Base-by-base conservation (phyloP, 2,888 invertebrate species). In the Lasioglossum zephyrum region DNA sequence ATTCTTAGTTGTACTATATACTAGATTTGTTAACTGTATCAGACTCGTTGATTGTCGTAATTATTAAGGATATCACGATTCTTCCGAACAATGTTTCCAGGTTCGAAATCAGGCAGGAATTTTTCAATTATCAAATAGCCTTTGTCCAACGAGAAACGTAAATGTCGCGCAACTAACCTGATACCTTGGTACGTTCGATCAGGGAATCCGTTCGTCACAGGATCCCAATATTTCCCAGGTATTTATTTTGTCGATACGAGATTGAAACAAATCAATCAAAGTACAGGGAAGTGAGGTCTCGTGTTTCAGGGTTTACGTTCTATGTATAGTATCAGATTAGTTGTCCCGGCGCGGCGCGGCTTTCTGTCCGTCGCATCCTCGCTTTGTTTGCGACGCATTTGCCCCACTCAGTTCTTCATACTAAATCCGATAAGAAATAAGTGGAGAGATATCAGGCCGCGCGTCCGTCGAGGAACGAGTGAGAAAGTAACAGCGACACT, bases 211-310 rank as follows among this genome's bases (percentile, higher is more conserved):
- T 57, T n/a, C n/a, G 57, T 6, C 57, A 13, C 11, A 60, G 57
- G 26, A 60, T 26, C 26, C 57, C 26, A 16, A 63, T 31, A 63
- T 63, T 63, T 63, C 4, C 31, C 16, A 31, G 63, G 13, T 63
- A 63, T 63, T 26, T 63, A 31, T 63, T 31, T 31, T 31, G 63
- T 63, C 31, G 16, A 31, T 63, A 63, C 31, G 31, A 63, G 31
- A 63, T 63, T 63, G 63, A 6, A 63, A 31, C 63, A 13, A 63
- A 63, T 63, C 63, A 63, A 63, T 63, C 63, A 31, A 63, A 63
- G 63, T 16, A 31, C 16, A 31, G 63, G 31, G 31, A 63, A 63
- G 31, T 1, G 26, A 16, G 31, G 31, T 63, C 31, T 63, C 63
- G 31, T 26, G 63, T 63, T 63, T 36, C 63, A 31, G 31, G 31